Evolutionary conservation across 2,888 invertebrate genomes (phyloP), one percentile per base, ranked within the genome.

Genomic region (Philereme transversata): DNA sequence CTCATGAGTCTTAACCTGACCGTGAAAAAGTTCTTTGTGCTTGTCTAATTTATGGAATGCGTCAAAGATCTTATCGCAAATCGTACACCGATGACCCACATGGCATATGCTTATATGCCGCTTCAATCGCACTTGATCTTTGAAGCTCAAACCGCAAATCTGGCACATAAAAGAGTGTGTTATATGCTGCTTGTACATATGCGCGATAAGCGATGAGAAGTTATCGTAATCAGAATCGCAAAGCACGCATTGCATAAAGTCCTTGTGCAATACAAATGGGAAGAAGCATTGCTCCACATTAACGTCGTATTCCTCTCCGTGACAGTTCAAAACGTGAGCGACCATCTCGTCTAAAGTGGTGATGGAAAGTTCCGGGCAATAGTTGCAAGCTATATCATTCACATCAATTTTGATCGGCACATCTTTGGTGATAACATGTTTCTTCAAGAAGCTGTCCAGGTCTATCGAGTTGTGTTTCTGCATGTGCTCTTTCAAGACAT

Each of bases 41-140:
- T 77, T 79, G 0, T 77, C 76, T 49, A 89, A 57, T 52, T 81
- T 81, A 51, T 83, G 76, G 3, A 69, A 71, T 0, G 81, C 77
- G 38, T 78, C 77, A 58, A 94, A 93, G 1, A 88, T 81, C 67
- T 90, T 93, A 0, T 85, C 85, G 65, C 94, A 94, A 8, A 79
- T 41, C 0, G 75, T 74, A 52, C 89, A 89, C 5, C 71, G 71
- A 46, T 78, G 78, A 0, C 82, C 86, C 0, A 78, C 61, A 44
- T 89, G 89, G 5, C 76, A 70, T 11, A 76, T 77, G 4, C 67
- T 79, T 0, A 86, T 81, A 48, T 90, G 89, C 10, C 86, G 73
- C 38, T 83, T 84, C 22, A 90, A 67, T 4, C 86, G 75, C 3
- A 78, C 70, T 35, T 79, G 77, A 57, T 80, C 79, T 11, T 81